phyloP scores from a whole-genome alignment of 2,888 invertebrate species.

The Axea sp. region DNA sequence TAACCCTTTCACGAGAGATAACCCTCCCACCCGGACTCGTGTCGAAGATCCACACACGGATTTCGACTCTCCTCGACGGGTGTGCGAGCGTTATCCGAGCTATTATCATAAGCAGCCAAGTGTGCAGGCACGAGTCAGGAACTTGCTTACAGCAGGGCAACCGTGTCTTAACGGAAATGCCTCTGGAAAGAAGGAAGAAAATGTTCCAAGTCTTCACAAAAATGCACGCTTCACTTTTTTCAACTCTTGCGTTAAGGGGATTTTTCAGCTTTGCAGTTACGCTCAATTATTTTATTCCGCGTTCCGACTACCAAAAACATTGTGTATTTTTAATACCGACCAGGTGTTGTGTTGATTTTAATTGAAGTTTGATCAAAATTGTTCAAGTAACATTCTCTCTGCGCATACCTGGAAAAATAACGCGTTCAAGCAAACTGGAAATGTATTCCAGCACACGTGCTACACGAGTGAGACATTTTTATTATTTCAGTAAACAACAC shows the following conservation, averaged over 20 bases:
- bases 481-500: too few relatives aligned
- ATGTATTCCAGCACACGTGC: too few relatives aligned
- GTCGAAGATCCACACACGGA: slow-evolving; percentile 57
- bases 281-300: slow-evolving; percentile 6
- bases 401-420: too few relatives aligned
- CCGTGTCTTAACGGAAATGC: slow-evolving; percentile 61
- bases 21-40: slow-evolving; percentile 51
- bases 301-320: too few relatives aligned
- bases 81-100: slow-evolving; percentile 66
- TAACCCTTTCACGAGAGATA: slow-evolving; percentile 17
- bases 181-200: slow-evolving; percentile 44
- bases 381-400: too few relatives aligned
- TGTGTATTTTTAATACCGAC: too few relatives aligned
- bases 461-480: too few relatives aligned
- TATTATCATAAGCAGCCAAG: slow-evolving; percentile 74
- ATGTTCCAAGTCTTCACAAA: slow-evolving; percentile 47
- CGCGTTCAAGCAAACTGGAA: too few relatives aligned
- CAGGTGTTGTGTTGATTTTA: too few relatives aligned
- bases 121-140: slow-evolving; percentile 74
- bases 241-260: slow-evolving; percentile 17
- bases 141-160: slow-evolving; percentile 61
- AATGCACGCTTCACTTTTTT: slow-evolving; percentile 46
- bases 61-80: slow-evolving; percentile 57
- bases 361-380: too few relatives aligned
- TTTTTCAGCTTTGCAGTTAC: slow-evolving; percentile 2